A percentile compares a stretch with the other conserved stretches of the same genome.
phyloP scores from a whole-genome alignment of 2,888 invertebrate genomes.

The Bellardia bayeri region DNA sequence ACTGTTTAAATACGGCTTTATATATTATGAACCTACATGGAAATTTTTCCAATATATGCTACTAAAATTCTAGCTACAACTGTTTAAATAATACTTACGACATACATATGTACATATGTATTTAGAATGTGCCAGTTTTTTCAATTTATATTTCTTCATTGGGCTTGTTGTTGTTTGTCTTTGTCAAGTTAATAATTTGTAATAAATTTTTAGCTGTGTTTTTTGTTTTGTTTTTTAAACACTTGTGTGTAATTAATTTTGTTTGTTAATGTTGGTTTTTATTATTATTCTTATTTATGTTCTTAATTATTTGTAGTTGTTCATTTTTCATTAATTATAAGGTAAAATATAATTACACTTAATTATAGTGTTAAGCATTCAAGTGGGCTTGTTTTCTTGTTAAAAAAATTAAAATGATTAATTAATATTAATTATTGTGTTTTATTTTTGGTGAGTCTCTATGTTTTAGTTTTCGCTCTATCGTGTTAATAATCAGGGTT shows the following conservation, averaged over 20 bases:
- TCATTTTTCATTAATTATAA: constrained; percentile 68
- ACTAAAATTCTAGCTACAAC: constrained; percentile 2
- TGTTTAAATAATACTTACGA: constrained; percentile 38
- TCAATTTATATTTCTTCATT: constrained; percentile 34
- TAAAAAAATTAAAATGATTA: constrained; percentile 65
- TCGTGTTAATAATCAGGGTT: constrained; percentile 36
- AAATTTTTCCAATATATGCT: neutral
- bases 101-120: neutral
- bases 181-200: constrained; percentile 64
- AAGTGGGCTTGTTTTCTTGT: constrained; percentile 68
- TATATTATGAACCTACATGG: neutral
- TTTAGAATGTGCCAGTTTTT: constrained; percentile 17
- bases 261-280: constrained; percentile 34
- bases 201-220: neutral
- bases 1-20: neutral
- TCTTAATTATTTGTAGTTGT: constrained; percentile 67
- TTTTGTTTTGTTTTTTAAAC: constrained; percentile 54
- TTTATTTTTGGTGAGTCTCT: constrained; percentile 4
- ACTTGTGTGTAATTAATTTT: constrained; percentile 69
- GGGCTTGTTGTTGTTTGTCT: constrained; percentile 51
- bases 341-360: constrained; percentile 71
- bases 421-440: constrained; percentile 54
- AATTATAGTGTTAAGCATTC: constrained; percentile 67
- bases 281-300: constrained; percentile 59
- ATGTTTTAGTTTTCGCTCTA: neutral